Conservation (phyloP, 2,113 vertebrate genomes). For the Elgaria multicarinata region DNA sequence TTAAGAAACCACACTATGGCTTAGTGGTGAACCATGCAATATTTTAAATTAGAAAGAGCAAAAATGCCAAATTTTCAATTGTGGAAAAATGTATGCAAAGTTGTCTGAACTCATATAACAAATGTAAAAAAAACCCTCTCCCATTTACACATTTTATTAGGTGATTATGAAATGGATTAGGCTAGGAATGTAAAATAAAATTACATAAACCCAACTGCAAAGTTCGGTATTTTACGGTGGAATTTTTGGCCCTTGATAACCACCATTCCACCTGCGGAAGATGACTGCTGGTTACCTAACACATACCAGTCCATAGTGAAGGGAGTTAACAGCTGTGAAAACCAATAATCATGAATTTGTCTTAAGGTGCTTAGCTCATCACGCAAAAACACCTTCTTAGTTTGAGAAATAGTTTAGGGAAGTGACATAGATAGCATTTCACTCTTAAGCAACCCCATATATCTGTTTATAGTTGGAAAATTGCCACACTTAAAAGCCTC, state of each 20-base stretch:
- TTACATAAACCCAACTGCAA: neutral
- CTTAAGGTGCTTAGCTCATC: neutral
- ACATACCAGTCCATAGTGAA: neutral
- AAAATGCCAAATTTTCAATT: neutral
- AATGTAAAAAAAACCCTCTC: neutral
- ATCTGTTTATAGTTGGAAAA: slow-evolving; percentile 40
- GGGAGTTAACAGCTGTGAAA: neutral
- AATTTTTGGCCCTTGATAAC: neutral
- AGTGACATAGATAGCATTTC: neutral
- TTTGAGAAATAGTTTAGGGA: neutral
- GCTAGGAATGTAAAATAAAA: neutral
- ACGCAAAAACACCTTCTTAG: neutral
- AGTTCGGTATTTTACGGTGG: neutral
- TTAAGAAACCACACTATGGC: too few relatives aligned
- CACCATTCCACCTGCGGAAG: neutral
- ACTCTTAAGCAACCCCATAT: neutral
- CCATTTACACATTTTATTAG: neutral
- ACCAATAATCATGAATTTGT: slow-evolving; percentile 4
- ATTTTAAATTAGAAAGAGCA: neutral
- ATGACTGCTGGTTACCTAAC: neutral
- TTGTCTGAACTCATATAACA: neutral
- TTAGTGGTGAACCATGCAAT: neutral
- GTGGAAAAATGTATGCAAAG: neutral
- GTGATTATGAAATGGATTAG: neutral
- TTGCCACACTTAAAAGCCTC: slow-evolving; percentile 20